Percentiles rank a stretch among this genome's conserved stretches.
These are phyloP conservation scores for Lophochroa leadbeateri DNA, from an alignment of 2,113 vertebrate genomes.

Conservation along the genomic window DNA sequence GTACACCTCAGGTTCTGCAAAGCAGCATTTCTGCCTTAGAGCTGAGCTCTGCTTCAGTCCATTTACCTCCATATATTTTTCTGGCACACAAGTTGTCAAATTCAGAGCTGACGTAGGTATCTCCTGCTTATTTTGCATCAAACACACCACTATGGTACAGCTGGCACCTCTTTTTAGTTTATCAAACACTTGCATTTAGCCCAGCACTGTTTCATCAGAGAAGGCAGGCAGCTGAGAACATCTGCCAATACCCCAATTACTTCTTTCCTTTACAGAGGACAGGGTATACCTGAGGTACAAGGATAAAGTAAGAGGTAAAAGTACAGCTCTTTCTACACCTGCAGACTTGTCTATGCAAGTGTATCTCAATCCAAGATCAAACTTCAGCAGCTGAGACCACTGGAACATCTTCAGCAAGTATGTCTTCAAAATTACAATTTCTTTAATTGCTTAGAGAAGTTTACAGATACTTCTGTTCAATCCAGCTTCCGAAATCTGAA, in stretches of 20 bases:
- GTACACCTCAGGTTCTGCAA: neutral
- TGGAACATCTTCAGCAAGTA: neutral
- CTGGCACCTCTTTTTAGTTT: neutral
- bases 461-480: neutral
- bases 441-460: neutral
- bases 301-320: neutral
- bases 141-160: neutral
- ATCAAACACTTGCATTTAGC: neutral
- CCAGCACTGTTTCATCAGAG: neutral
- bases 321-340: neutral
- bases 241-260: neutral
- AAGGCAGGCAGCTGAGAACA: neutral
- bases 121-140: neutral
- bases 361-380: neutral
- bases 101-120: neutral
- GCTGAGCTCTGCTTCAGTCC: neutral
- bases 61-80: neutral
- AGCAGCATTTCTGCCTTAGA: neutral
- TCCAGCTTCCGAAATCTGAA: neutral
- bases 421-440: neutral
- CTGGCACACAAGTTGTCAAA: neutral
- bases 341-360: neutral
- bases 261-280: neutral
- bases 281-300: accelerated
- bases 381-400: neutral